Base-by-base conservation (phyloP, 2,888 invertebrate species). In the Eupeodes luniger region DNA sequence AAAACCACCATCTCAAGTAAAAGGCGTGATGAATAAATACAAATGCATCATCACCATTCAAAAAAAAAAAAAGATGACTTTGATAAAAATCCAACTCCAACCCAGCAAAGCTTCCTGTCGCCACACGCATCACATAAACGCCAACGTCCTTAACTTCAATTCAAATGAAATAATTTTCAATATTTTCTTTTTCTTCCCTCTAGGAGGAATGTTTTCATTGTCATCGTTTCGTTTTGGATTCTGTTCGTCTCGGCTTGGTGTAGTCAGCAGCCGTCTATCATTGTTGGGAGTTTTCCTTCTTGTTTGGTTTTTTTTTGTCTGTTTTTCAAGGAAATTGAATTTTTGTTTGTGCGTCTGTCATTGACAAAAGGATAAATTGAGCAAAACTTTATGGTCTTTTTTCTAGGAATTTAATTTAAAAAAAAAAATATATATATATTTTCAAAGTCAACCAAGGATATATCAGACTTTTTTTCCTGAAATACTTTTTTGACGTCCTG, bases 91-190 rank as follows among this genome's bases (percentile, higher is more conserved):
- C 12, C 11, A 62, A 57, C 6, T 10, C 12, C 11, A 62, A 57
- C 6, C 55, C 7, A 49, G 11, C 44, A 53, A 76, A 40, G 27
- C 80, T 70, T 59, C 57, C 69, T 81, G 85, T 81, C 81, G 81
- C 85, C 85, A 70, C 81, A 76, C 85, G 76, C 81, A 75, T 67
- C 74, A 85, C 55, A 55, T 40, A 40, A 27, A 27, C 27, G 27
- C 62, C 47, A 86, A 70, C 44, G 75, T 82, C 82, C 74, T 82
- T 70, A 70, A 82, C 59, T 79, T 86, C 78, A 79, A 75, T 82
- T 83, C 67, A 53, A 82, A 64, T 82, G 69, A 27, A 79, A 79
- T 69, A 64, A 57, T 57, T 69, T 79, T 75, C 49, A 62, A 76
- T 53, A 64, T 62, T 69, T 12, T 72, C 10, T 14, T 11, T 4